Conservation (phyloP, 1,140 invertebrate species). For the Callitettix versicolor region DNA sequence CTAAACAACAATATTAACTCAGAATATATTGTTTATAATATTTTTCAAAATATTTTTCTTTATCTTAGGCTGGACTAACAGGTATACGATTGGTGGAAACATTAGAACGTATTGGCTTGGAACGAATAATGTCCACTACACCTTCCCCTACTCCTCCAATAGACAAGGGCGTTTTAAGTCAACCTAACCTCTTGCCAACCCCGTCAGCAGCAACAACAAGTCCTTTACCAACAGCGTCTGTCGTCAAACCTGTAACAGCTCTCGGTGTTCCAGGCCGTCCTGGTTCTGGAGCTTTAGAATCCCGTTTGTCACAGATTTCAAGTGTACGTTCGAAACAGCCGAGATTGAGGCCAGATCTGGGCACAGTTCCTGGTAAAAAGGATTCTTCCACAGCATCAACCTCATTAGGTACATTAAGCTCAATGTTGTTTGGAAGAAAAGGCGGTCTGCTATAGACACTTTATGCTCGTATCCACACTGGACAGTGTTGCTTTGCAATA, state of each 20-base stretch:
- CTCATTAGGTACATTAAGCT: conserved; percentile 65
- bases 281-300: conserved; percentile 40
- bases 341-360: conserved; percentile 33
- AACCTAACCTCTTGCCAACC: not conserved
- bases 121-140: conserved; percentile 46
- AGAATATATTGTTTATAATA: too few species aligned
- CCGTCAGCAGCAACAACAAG: conserved; percentile 22
- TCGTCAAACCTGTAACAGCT: conserved; percentile 19
- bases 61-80: conserved; percentile 33
- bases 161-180: not conserved
- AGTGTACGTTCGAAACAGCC: conserved; percentile 33
- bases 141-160: conserved; percentile 35
- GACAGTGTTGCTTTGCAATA: too few species aligned
- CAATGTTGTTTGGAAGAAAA: conserved; percentile 69
- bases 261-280: conserved; percentile 42
- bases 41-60: not conserved
- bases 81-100: conserved; percentile 46
- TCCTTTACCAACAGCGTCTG: conserved; percentile 13
- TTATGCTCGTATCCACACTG: not conserved
- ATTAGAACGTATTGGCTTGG: conserved; percentile 55
- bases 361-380: conserved; percentile 27
- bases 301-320: conserved; percentile 21
- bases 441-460: conserved; percentile 57
- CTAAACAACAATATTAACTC: too few species aligned
- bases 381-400: conserved; percentile 32